Percentiles rank a stretch among this genome's conserved stretches.
These are phyloP conservation scores for Tachycineta bicolor DNA, from an alignment of 2,113 vertebrate genomes.

Conservation along the genomic window DNA sequence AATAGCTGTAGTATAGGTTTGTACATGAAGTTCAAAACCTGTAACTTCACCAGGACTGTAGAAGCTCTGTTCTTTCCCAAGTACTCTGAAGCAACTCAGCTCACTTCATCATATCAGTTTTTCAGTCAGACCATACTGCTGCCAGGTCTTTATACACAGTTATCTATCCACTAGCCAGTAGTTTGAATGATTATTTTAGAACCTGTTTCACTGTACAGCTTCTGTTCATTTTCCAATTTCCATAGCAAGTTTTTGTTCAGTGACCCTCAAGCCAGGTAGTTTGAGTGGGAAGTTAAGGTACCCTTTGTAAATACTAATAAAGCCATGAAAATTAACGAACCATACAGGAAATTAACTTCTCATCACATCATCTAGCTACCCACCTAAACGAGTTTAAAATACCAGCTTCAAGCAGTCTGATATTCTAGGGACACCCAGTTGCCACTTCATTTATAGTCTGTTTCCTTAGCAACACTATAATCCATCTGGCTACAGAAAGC, in stretches of 20 bases:
- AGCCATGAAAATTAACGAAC: conserved; percentile 42
- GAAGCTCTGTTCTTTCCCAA: not conserved
- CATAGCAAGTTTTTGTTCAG: not conserved
- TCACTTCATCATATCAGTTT: not conserved
- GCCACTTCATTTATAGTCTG: conserved; percentile 66
- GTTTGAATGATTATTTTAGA: not conserved
- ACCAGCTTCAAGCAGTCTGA: conserved; percentile 55
- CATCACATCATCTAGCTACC: conserved; percentile 33
- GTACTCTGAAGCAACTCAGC: not conserved
- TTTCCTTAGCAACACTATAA: conserved; percentile 73
- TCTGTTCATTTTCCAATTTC: conserved; percentile 6
- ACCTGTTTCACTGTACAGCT: not conserved
- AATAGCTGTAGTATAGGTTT: not conserved
- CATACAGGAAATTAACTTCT: conserved; percentile 44
- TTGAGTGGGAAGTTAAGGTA: not conserved
- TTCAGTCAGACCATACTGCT: not conserved
- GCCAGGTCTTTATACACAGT: not conserved
- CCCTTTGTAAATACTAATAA: conserved; percentile 28
- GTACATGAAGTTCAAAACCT: not conserved
- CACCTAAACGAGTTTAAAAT: conserved; percentile 60
- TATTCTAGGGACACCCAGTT: conserved; percentile 65
- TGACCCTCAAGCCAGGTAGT: not conserved
- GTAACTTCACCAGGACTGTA: not conserved
- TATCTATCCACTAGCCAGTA: not conserved
- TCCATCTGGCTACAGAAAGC: conserved; percentile 59